Percentiles rank a stretch among this genome's conserved stretches.
These are phyloP conservation scores for Cynopterus sphinx DNA, from an alignment of 2,797 vertebrate genomes.

Conservation along the genomic window DNA sequence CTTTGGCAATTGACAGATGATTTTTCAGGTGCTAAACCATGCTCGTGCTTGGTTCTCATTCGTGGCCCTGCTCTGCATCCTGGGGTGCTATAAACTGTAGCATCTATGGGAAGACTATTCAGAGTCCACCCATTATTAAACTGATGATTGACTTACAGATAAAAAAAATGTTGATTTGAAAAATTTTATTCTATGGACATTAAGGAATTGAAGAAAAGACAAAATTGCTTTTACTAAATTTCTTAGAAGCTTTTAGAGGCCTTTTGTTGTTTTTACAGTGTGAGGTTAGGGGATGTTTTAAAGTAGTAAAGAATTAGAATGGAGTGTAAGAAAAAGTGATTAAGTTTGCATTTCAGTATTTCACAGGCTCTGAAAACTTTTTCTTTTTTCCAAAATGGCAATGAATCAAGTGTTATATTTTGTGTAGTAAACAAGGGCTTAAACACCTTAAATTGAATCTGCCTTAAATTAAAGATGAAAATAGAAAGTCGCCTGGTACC, in stretches of 20 bases:
- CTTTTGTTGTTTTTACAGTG: not conserved
- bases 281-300: slow-evolving; percentile 26
- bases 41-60: not conserved
- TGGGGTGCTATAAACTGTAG: not conserved
- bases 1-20: slow-evolving; percentile 16
- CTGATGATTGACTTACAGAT: slow-evolving; percentile 15
- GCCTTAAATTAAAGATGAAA: slow-evolving; percentile 13
- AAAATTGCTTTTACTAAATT: slow-evolving; percentile 29
- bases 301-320: slow-evolving; percentile 37
- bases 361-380: not conserved
- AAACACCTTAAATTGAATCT: not conserved
- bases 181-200: slow-evolving; percentile 30
- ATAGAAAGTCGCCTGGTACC: not conserved
- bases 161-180: not conserved
- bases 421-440: not conserved
- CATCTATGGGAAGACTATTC: not conserved
- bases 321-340: not conserved
- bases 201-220: slow-evolving; percentile 42
- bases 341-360: slow-evolving; percentile 26
- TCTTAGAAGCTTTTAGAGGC: slow-evolving; percentile 30
- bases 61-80: not conserved
- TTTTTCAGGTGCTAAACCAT: slow-evolving; percentile 15
- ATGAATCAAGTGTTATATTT: not conserved
- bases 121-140: not conserved
- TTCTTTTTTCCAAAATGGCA: not conserved